Conservation (phyloP, 2,888 invertebrate genomes). For the Mesoligia furuncula region DNA sequence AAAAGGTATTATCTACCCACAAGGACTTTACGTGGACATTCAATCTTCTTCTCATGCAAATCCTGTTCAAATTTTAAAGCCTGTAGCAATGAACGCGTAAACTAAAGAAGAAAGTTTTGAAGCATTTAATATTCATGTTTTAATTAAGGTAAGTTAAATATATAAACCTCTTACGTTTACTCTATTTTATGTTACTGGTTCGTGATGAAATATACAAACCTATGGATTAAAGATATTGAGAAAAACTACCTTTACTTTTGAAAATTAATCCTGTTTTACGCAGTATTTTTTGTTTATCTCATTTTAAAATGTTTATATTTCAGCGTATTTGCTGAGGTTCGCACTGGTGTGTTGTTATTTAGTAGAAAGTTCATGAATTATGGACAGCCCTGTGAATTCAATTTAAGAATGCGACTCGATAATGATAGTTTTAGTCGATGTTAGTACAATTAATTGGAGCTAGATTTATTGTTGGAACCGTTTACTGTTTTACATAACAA, state of each 20-base stretch:
- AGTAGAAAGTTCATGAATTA: not conserved
- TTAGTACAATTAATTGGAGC: slow-evolving; percentile 59
- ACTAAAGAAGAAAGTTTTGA: slow-evolving; percentile 23
- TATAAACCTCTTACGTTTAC: slow-evolving; percentile 8
- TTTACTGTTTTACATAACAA: slow-evolving; percentile 56
- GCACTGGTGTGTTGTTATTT: not conserved
- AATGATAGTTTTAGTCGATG: slow-evolving; percentile 62
- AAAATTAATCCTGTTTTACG: not conserved
- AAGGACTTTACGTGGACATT: slow-evolving; percentile 23
- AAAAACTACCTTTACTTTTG: not conserved
- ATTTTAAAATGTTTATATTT: not conserved
- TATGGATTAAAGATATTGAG: not conserved
- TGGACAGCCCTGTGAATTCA: slow-evolving; percentile 61
- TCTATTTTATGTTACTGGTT: not conserved
- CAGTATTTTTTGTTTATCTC: not conserved
- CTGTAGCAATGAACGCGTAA: not conserved
- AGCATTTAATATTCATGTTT: slow-evolving; percentile 37
- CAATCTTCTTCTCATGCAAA: slow-evolving; percentile 21
- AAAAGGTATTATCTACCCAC: slow-evolving; percentile 41
- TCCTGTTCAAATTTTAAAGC: slow-evolving; percentile 19
- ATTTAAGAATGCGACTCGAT: slow-evolving; percentile 60
- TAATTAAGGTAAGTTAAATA: slow-evolving; percentile 26
- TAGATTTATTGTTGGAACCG: slow-evolving; percentile 54
- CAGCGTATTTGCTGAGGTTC: not conserved
- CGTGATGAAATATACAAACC: not conserved